A percentile compares a stretch with the other conserved stretches of the same genome.
Conservation (phyloP, 2,113 vertebrate genomes). For the Leuciscus idus region DNA sequence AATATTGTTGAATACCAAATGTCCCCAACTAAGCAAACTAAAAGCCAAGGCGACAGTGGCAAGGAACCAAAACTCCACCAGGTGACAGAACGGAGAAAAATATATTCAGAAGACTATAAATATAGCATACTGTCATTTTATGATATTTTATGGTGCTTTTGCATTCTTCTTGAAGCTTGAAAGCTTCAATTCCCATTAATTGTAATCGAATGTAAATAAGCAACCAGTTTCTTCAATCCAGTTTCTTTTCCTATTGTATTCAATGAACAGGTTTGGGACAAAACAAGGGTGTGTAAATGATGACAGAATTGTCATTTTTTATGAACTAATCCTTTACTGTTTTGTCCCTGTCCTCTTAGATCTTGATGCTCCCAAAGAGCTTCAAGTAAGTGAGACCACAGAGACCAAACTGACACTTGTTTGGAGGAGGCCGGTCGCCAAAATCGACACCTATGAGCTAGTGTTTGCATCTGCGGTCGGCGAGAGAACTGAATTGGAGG, state of each 20-base stretch:
- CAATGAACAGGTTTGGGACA: background rate
- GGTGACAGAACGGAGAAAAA: too few relatives aligned
- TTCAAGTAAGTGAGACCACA: constrained; percentile 78
- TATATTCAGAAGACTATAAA: background rate
- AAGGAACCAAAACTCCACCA: too few relatives aligned
- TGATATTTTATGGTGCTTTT: background rate
- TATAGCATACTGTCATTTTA: background rate
- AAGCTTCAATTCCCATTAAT: background rate
- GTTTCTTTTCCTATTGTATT: background rate
- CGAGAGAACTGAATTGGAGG: constrained; percentile 72
- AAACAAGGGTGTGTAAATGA: background rate
- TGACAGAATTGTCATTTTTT: background rate
- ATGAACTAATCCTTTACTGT: background rate
- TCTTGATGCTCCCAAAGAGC: constrained; percentile 87
- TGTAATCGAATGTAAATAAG: background rate
- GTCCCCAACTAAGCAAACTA: too few relatives aligned
- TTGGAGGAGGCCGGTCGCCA: constrained; percentile 87
- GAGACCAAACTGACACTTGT: constrained; percentile 83
- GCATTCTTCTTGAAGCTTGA: background rate
- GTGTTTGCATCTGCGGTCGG: constrained; percentile 72
- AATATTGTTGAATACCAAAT: too few relatives aligned
- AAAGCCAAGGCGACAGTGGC: too few relatives aligned
- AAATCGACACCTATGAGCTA: constrained; percentile 87
- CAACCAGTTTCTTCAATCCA: background rate
- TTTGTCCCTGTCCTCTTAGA: constrained; percentile 70